Base-by-base conservation (phyloP, 2,797 vertebrate species). In the Crenuchus spilurus region DNA sequence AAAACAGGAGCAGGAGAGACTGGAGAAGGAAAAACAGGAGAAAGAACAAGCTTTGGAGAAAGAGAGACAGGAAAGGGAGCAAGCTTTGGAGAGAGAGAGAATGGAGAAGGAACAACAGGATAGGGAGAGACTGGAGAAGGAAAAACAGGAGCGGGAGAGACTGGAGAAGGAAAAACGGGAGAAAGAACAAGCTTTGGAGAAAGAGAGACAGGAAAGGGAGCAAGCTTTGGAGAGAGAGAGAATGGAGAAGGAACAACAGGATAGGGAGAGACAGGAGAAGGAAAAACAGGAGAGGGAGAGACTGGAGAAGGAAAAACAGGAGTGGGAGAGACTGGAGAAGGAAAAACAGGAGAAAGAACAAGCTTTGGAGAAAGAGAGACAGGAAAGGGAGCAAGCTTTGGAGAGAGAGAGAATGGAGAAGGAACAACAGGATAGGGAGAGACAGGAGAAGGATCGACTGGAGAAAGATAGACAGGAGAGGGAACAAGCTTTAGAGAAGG, bases 391-490 rank as follows among this genome's bases (percentile, higher is more conserved):
- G 6, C 8, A 26, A 8, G 52, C 67, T 57, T 8, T 70, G 37
- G 60, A 76, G 14, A 57, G 58, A 6, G 77, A 71, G 26, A 70
- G 44, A 4, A 52, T 7, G 68, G 67, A 80, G 31, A 28, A 75
- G 42, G 81, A 88, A 76, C 85, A 49, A 55, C 65, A 83, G 51
- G 87, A 90, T 62, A 72, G 77, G 67, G 82, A 87, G 49, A 64
- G 75, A 11, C 2, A n/a, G n/a, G 60, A 72, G 6, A 18, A 63
- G 7, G 52, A 76, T 41, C 63, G 16, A 10, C 24, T 58, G 8
- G 37, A 62, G 39, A 35, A 26, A 26, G 72, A 66, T 8, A n/a
- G 49, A 18, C 8, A 10, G 13, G 41, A 54, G 48, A 63, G 13
- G 11, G 67, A 52, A 24, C 13, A 18, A 20, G 46, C 57, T 58